Evolutionary conservation across 2,113 vertebrate genomes (phyloP).

Genomic region (Dromas ardeola): DNA sequence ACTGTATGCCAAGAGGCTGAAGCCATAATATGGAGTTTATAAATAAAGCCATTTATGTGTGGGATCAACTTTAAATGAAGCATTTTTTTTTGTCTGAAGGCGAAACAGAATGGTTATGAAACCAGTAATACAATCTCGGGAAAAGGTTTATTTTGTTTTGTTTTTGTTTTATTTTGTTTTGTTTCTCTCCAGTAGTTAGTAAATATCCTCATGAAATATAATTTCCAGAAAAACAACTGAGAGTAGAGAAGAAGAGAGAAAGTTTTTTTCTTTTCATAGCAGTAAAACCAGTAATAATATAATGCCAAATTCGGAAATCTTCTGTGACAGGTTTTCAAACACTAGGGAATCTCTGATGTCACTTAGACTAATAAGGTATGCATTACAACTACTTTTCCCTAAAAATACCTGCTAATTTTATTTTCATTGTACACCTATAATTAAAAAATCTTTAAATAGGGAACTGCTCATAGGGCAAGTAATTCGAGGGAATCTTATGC

Average conservation of each 20-base stretch:
- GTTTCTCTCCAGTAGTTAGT: not conserved
- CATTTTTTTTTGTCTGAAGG: not conserved
- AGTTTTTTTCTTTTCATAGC: not conserved
- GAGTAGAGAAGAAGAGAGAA: not conserved
- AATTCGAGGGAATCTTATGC: not conserved
- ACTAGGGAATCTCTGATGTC: not conserved
- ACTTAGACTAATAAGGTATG: not conserved
- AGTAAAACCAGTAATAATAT: not conserved
- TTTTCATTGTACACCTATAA: not conserved
- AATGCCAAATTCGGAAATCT: not conserved
- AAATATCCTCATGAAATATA: not conserved
- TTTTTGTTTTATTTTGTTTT: not conserved
- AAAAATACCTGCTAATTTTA: not conserved
- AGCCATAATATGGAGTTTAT: not conserved
- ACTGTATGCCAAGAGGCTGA: not conserved
- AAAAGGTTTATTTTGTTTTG: not conserved
- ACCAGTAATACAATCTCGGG: not conserved
- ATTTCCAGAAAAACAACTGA: not conserved
- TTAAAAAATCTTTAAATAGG: not conserved
- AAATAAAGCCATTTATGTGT: not conserved
- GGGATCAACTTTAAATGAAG: not conserved
- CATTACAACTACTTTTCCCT: not conserved
- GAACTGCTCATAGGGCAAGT: not conserved
- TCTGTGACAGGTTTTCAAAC: not conserved
- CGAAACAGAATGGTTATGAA: not conserved